These are phyloP conservation scores for Panthera leo DNA, from an alignment of 2,113 vertebrate species.

Conservation along the genomic window DNA sequence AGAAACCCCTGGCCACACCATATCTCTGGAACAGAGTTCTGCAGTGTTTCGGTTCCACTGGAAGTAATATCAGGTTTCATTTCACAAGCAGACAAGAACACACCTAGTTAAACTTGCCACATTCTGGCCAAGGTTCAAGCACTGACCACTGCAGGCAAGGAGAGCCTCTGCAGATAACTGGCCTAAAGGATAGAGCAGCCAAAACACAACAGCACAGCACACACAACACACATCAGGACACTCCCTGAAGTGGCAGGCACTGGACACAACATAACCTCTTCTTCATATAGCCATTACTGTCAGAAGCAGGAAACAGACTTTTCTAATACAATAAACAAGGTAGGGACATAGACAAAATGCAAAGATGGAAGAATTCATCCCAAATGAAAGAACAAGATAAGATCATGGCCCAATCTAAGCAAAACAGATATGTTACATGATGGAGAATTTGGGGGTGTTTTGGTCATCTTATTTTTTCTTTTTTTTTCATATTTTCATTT, in stretches of 20 bases:
- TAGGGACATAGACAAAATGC: not conserved
- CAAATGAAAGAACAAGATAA: not conserved
- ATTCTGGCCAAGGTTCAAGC: not conserved
- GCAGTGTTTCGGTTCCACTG: not conserved
- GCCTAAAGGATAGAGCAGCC: not conserved
- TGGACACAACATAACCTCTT: not conserved
- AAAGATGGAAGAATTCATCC: not conserved
- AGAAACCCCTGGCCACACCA: not conserved
- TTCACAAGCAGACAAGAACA: not conserved
- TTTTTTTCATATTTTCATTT: no score
- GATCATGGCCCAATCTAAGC: not conserved
- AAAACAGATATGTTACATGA: not conserved
- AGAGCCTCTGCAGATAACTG: not conserved
- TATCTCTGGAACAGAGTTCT: not conserved
- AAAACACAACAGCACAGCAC: not conserved
- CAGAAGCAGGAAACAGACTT: not conserved
- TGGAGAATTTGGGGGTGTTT: not conserved
- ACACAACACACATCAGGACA: not conserved
- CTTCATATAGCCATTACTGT: not conserved
- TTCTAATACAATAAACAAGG: not conserved
- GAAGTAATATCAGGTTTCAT: not conserved
- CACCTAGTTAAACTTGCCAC: not conserved
- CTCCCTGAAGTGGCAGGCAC: not conserved
- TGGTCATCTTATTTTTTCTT: no score
- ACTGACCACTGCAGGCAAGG: not conserved